These are phyloP conservation scores for Myocastor coypus DNA, from an alignment of 2,113 vertebrate species.

Conservation along the genomic window DNA sequence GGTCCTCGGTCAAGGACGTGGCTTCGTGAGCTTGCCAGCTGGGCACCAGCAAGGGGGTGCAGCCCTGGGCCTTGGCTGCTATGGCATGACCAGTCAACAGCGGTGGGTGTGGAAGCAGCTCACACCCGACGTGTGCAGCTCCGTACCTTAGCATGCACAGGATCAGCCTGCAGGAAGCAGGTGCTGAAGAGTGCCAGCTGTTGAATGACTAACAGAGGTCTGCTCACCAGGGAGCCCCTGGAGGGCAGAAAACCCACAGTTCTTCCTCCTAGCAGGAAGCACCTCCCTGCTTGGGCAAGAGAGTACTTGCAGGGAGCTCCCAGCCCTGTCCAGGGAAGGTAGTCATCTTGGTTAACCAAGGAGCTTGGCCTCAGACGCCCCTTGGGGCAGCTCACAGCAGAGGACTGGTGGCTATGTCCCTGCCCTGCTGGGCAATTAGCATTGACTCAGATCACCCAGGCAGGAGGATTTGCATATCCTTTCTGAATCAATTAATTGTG, in stretches of 20 bases:
- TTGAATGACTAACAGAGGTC: not conserved
- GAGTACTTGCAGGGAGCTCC: not conserved
- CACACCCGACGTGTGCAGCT: not conserved
- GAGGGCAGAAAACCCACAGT: not conserved
- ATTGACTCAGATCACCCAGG: not conserved
- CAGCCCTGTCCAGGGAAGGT: accelerated
- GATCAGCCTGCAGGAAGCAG: not conserved
- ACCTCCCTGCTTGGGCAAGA: not conserved
- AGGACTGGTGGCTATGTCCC: not conserved
- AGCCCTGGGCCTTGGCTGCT: not conserved
- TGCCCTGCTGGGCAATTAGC: not conserved
- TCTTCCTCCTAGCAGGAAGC: not conserved
- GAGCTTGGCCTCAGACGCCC: too few species aligned
- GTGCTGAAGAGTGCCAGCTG: too few species aligned
- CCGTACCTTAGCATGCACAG: not conserved
- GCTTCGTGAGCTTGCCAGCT: accelerated
- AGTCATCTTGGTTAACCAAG: not conserved
- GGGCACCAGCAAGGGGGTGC: too few species aligned
- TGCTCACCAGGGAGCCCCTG: not conserved
- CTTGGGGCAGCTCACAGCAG: accelerated
- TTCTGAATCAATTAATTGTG: conserved; percentile 12
- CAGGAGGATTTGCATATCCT: not conserved
- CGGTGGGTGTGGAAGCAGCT: too few species aligned
- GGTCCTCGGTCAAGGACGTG: not conserved
- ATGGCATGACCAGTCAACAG: accelerated